Evolutionary conservation across 2,113 vertebrate genomes (phyloP).

Genomic region (Gracilinanus agilis): DNA sequence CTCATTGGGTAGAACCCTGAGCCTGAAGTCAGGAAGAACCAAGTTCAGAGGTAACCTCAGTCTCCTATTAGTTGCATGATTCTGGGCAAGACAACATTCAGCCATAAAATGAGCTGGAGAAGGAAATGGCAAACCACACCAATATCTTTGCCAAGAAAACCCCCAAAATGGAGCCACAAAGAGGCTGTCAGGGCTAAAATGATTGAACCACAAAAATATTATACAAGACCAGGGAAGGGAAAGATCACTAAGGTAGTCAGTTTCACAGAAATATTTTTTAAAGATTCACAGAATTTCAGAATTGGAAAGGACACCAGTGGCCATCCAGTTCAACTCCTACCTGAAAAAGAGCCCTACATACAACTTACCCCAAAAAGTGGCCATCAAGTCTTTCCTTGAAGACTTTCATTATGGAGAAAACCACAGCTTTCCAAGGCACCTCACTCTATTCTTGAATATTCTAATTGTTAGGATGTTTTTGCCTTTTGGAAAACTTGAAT

Average conservation of each 20-base stretch:
- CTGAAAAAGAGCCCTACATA: background rate
- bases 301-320: background rate
- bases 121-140: background rate
- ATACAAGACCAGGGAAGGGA: background rate
- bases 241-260: background rate
- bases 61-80: no score
- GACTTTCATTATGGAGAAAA: background rate
- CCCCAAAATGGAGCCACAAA: background rate
- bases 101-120: background rate
- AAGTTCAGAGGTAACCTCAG: no score
- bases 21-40: no score
- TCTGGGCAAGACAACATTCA: no score
- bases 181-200: background rate
- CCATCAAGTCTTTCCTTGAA: background rate
- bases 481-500: background rate
- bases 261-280: background rate
- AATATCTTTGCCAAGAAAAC: background rate
- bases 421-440: background rate
- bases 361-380: background rate
- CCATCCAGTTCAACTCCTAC: background rate
- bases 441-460: background rate
- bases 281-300: no score
- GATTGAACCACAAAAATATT: background rate
- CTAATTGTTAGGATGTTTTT: background rate
- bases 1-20: no score